Evolutionary conservation across 2,113 vertebrate species (phyloP).

Genomic region (Athene cunicularia): DNA sequence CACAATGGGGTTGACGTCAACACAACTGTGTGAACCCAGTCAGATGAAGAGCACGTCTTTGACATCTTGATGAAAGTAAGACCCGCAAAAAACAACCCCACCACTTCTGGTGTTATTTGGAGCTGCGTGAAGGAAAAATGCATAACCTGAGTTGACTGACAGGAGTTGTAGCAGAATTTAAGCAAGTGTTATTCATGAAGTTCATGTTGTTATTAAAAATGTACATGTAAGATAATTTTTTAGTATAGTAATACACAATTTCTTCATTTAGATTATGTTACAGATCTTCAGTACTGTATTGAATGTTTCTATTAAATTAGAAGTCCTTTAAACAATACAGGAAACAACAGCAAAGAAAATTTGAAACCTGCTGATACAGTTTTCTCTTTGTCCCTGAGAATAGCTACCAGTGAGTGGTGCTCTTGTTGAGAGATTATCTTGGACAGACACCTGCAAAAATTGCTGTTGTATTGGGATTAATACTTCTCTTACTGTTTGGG

Average conservation of each 20-base stretch:
- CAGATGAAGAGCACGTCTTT: neutral
- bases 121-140: fast-evolving
- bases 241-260: neutral
- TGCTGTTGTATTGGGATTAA: neutral
- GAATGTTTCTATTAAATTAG: neutral
- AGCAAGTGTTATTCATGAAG: neutral
- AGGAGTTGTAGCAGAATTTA: neutral
- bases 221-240: neutral
- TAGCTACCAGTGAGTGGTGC: neutral
- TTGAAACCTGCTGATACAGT: fast-evolving
- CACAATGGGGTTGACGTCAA: neutral
- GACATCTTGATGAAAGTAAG: neutral
- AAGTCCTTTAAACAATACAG: neutral
- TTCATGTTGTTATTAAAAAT: neutral
- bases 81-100: neutral
- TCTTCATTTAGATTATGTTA: neutral
- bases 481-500: neutral
- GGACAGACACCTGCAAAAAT: neutral
- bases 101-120: neutral
- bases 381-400: neutral
- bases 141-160: neutral
- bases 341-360: neutral
- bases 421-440: neutral
- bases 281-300: neutral
- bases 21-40: neutral